Evolutionary conservation across 2,113 vertebrate genomes (phyloP).

Genomic region (Malaclemys terrapin): DNA sequence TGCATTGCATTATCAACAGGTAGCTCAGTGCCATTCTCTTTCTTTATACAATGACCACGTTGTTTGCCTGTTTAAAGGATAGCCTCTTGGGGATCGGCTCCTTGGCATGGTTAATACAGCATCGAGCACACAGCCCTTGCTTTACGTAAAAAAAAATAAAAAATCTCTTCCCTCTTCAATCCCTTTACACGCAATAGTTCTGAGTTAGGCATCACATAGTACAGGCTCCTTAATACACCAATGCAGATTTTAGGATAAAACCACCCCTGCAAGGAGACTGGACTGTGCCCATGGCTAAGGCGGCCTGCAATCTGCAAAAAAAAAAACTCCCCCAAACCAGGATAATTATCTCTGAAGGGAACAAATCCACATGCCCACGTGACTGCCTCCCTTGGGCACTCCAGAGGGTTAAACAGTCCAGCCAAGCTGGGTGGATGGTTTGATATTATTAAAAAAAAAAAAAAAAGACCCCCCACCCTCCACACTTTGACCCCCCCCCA

Average conservation of each 20-base stretch:
- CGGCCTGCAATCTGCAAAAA: background rate
- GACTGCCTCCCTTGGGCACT: too few relatives aligned
- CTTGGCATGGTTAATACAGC: too few relatives aligned
- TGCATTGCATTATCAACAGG: background rate
- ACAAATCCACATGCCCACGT: too few relatives aligned
- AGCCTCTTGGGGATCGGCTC: too few relatives aligned
- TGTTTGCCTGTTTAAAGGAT: background rate
- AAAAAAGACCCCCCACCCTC: too few relatives aligned
- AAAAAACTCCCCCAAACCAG: too few relatives aligned
- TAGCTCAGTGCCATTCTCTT: background rate
- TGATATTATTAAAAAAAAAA: too few relatives aligned
- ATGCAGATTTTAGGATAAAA: rapidly evolving
- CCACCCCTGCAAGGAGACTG: background rate
- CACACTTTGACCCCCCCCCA: too few relatives aligned
- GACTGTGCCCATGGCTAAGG: background rate
- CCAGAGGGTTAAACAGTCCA: too few relatives aligned
- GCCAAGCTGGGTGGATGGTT: too few relatives aligned
- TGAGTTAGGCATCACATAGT: background rate
- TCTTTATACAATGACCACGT: background rate
- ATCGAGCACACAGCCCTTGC: background rate
- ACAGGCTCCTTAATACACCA: too few relatives aligned
- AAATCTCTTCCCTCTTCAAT: background rate
- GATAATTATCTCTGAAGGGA: background rate
- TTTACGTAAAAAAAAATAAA: background rate
- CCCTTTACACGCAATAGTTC: background rate